phyloP scores from a whole-genome alignment of 2,797 vertebrate species.

The Scyliorhinus canicula region DNA sequence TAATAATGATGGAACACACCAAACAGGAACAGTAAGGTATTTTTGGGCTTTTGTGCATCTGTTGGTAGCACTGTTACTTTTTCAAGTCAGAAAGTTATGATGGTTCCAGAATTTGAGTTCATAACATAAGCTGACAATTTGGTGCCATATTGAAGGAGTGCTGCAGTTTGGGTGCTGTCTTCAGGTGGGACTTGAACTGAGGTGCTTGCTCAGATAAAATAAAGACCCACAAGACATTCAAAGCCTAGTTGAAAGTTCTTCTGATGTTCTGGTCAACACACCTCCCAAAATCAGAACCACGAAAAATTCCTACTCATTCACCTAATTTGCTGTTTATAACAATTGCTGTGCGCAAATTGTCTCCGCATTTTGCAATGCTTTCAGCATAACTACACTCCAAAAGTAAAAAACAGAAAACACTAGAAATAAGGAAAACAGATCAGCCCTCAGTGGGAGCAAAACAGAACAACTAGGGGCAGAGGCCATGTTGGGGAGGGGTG shows the following conservation, averaged over 20 bases:
- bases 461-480: no score
- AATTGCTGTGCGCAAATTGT: no score
- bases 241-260: background rate
- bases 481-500: no score
- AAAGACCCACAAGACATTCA: background rate
- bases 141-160: background rate
- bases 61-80: background rate
- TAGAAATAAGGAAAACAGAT: no score
- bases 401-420: no score
- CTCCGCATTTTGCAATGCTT: background rate
- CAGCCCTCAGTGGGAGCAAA: no score
- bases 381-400: background rate
- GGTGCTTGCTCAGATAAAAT: background rate
- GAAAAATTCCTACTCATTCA: background rate
- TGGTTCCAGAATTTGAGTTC: background rate
- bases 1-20: background rate
- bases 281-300: background rate
- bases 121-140: background rate
- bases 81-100: background rate
- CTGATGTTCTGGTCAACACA: background rate
- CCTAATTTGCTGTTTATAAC: background rate
- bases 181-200: background rate
- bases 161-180: background rate
- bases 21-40: background rate
- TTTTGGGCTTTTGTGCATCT: background rate